Evolutionary conservation across 2,888 invertebrate genomes (phyloP).

Genomic region (Acronicta aceris): DNA sequence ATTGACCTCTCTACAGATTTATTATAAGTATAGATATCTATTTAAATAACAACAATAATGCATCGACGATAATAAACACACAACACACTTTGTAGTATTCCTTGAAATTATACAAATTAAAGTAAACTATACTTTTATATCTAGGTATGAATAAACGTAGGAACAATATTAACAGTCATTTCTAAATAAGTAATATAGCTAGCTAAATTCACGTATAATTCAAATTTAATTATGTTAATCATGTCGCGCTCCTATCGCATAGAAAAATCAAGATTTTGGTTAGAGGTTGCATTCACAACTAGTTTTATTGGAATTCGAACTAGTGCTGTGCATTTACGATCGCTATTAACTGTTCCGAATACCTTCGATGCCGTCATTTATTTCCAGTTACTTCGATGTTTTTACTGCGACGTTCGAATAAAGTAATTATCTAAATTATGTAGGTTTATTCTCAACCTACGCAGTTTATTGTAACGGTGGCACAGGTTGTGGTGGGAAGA

Average conservation of each 20-base stretch:
- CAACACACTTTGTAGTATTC: no score
- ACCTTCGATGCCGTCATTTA: constrained; percentile 37
- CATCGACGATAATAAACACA: no score
- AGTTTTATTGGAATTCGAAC: constrained; percentile 40
- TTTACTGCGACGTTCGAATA: constrained; percentile 41
- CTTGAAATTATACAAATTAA: no score
- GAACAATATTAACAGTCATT: no score
- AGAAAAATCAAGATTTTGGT: constrained; percentile 19
- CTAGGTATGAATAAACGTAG: no score
- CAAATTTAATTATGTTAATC: not conserved
- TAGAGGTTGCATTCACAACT: constrained; percentile 36
- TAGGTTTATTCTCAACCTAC: constrained; percentile 44
- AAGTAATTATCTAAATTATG: constrained; percentile 41
- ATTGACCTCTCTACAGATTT: no score
- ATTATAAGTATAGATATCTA: no score
- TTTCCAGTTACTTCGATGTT: constrained; percentile 33
- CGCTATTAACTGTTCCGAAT: constrained; percentile 46
- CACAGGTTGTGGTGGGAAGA: constrained; percentile 17
- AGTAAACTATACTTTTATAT: no score
- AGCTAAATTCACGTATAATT: no score
- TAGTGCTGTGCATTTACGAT: constrained; percentile 41
- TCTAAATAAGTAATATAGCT: no score
- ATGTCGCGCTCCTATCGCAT: constrained; percentile 6
- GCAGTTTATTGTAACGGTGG: constrained; percentile 22
- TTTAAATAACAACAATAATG: no score